These are phyloP conservation scores for Decapterus maruadsi DNA, from an alignment of 2,797 vertebrate species.

Conservation along the genomic window DNA sequence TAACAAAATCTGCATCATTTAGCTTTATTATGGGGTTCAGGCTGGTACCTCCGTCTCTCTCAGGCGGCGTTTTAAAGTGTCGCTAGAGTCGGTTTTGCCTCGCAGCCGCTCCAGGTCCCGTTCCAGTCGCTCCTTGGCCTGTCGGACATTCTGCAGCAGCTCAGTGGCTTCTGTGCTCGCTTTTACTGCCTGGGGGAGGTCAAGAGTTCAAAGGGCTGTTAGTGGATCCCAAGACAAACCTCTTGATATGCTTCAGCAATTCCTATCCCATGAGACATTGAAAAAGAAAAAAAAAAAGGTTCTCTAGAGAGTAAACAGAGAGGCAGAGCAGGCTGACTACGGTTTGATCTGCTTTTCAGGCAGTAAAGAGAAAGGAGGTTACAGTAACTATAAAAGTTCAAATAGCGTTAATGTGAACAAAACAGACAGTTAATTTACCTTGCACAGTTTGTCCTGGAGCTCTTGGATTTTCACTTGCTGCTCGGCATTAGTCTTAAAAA, in stretches of 20 bases:
- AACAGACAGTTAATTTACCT: conserved; percentile 81
- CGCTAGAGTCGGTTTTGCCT: conserved; percentile 93
- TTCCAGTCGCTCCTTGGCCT: conserved; percentile 95
- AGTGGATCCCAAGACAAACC: conserved; percentile 53
- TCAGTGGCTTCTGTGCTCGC: conserved; percentile 94
- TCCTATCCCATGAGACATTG: conserved; percentile 64
- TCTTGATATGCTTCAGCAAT: conserved; percentile 81
- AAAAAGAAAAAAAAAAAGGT: conserved; percentile 16
- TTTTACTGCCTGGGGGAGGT: conserved; percentile 78
- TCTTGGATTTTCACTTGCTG: conserved; percentile 97
- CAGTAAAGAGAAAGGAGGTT: not conserved
- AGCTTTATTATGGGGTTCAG: conserved; percentile 20
- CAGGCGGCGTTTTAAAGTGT: conserved; percentile 94
- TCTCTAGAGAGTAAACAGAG: conserved; percentile 13
- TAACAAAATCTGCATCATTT: not conserved
- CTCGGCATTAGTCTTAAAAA: conserved; percentile 92
- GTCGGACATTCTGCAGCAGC: conserved; percentile 96
- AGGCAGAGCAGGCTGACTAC: not conserved
- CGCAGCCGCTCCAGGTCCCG: conserved; percentile 94
- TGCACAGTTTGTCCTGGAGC: conserved; percentile 96
- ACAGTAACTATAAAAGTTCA: not conserved
- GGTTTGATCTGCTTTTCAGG: not conserved
- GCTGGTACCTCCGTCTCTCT: conserved; percentile 92
- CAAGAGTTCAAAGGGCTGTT: conserved; percentile 65
- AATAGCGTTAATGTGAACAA: conserved; percentile 1